Base-by-base conservation (phyloP, 2,113 vertebrate genomes). In the Catagonus wagneri region DNA sequence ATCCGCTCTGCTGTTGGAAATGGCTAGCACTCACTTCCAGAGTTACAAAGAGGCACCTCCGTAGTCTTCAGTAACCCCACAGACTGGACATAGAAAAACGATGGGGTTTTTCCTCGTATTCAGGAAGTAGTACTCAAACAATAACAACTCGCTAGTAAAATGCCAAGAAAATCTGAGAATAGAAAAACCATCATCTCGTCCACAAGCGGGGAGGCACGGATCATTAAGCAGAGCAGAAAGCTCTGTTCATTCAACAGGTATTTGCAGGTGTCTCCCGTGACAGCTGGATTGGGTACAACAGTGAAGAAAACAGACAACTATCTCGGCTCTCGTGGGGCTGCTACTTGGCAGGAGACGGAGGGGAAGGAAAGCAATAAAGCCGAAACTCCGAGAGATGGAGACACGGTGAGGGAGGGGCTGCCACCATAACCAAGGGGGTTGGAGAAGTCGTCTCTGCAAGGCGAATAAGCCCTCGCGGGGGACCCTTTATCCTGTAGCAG, bases 261-360 rank as follows among this genome's bases (percentile, higher is more conserved):
- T 16, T 78, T 54, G 36, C 63, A 20, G 36, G 34, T 4, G 3
- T 20, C 27, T 65, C 50, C 60, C 4, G 1, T 10, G 27, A 16
- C 1, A 1, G 52, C 36, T 27, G 3, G 25, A 52, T 0, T 9
- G 19, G 69, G 65, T 10, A 15, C 15, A 15, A 8, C 36, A 25
- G 3, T 7, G 29, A n/a, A 50, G 79, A 32, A 68, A 9, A 60
- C 5, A 14, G 9, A 65, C 11, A 63, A 4, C 25, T 0, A 23
- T 1, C 25, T n/a, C 25, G 11, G 63, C 15, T 23, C 9, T 13
- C 22, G 0, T 0, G 27, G 68, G 2, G 32, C 39, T 7, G 10
- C 69, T 2, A 1, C 1, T 13, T 32, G 2, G 8, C 19, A 36
- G 20, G 32, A 19, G 61, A 29, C 14, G 0, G 10, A 10, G 0